Percentiles rank a stretch among this genome's conserved stretches.
phyloP scores from a whole-genome alignment of 2,888 invertebrate genomes.

The Euproctis similis region DNA sequence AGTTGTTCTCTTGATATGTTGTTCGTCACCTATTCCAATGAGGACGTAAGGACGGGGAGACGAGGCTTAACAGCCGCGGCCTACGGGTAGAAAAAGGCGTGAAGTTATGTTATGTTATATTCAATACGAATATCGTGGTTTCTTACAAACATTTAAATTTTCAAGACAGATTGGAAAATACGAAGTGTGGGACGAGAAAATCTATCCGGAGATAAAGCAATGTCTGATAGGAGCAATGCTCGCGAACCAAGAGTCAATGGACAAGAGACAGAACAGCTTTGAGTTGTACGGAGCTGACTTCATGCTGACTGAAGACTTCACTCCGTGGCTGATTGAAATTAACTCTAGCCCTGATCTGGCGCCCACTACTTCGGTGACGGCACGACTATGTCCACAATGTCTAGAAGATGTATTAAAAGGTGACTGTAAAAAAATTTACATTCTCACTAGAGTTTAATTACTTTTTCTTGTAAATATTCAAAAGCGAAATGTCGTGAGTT shows the following conservation, averaged over 20 bases:
- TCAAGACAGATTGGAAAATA: slow-evolving; percentile 82
- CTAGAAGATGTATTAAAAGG: slow-evolving; percentile 95
- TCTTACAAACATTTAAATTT: slow-evolving; percentile 21
- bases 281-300: slow-evolving; percentile 97
- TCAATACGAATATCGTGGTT: neutral
- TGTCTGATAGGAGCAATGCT: slow-evolving; percentile 85
- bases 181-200: slow-evolving; percentile 87
- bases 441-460: too few relatives aligned
- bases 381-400: slow-evolving; percentile 88
- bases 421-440: too few relatives aligned
- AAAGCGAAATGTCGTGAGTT: too few relatives aligned
- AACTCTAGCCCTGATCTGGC: slow-evolving; percentile 95
- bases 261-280: slow-evolving; percentile 87
- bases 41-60: too few relatives aligned
- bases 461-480: too few relatives aligned
- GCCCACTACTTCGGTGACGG: slow-evolving; percentile 92
- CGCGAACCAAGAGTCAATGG: slow-evolving; percentile 91
- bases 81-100: too few relatives aligned
- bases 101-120: too few relatives aligned
- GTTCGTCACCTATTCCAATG: too few relatives aligned
- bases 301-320: slow-evolving; percentile 90
- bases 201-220: slow-evolving; percentile 92
- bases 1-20: too few relatives aligned
- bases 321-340: slow-evolving; percentile 95
- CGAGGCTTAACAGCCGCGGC: too few relatives aligned